phyloP scores from a whole-genome alignment of 1,140 invertebrate species.

The Phthorimaea operculella region DNA sequence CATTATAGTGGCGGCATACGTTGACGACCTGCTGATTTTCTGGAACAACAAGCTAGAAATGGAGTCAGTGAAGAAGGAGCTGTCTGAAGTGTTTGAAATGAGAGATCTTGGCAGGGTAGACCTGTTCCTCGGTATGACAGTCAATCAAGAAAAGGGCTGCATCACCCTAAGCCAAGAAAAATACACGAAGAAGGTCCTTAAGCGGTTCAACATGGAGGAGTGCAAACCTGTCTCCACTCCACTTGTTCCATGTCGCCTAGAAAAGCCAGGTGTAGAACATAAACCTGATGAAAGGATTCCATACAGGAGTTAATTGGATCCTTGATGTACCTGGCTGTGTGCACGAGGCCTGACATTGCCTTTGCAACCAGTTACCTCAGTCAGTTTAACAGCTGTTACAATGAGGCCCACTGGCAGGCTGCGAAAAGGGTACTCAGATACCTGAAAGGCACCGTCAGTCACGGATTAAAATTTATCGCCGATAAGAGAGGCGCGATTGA shows the following conservation, averaged over 20 bases:
- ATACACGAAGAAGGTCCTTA: neutral
- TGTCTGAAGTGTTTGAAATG: neutral
- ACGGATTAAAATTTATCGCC: neutral
- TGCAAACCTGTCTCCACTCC: conserved; percentile 5
- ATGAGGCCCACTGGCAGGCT: neutral
- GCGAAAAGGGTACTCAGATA: neutral
- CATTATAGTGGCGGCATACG: neutral
- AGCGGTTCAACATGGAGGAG: neutral
- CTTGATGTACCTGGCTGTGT: conserved; percentile 3
- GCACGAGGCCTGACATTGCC: neutral
- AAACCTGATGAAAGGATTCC: conserved; percentile 3
- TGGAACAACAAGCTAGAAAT: neutral
- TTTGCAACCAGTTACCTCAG: neutral
- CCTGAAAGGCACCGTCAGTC: neutral
- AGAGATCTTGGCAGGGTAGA: neutral
- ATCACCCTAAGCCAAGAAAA: neutral
- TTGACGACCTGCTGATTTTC: neutral
- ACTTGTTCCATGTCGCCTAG: neutral
- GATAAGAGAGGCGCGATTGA: neutral
- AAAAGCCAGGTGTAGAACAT: neutral
- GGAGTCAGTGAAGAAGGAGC: neutral
- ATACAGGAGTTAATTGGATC: neutral
- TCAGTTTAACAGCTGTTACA: conserved; percentile 2
- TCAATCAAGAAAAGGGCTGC: neutral
- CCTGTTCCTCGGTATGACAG: neutral